phyloP scores from a whole-genome alignment of 92 coral and sea anemone species.

The Phenganax stokvisi region DNA sequence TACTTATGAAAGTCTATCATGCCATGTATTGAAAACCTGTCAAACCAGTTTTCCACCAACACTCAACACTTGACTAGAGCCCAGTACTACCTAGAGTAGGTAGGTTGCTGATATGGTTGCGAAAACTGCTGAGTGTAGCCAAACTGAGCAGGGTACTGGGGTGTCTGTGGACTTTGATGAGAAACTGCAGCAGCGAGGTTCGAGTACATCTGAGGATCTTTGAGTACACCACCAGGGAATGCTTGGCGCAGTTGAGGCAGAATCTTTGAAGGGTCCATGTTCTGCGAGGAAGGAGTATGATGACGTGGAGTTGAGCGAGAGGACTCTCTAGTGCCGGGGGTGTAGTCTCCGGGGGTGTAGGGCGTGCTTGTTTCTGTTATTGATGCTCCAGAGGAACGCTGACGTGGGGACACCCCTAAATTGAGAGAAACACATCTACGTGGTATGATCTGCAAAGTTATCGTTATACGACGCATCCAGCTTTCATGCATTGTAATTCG shows the following conservation, averaged over 20 bases:
- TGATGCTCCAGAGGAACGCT: conserved; percentile 59
- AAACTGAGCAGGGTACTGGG: conserved; percentile 68
- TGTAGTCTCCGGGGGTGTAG: conserved; percentile 93
- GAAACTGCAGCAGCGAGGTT: conserved; percentile 62
- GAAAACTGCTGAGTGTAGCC: conserved; percentile 81
- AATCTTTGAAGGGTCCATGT: conserved; percentile 80
- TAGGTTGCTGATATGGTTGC: conserved; percentile 50
- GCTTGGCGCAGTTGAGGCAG: conserved; percentile 80
- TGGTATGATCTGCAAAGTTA: no score
- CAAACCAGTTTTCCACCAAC: background rate
- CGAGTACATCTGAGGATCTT: conserved; percentile 70
- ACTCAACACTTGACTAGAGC: background rate
- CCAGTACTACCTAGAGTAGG: conserved; percentile 49
- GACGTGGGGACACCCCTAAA: conserved; percentile 79
- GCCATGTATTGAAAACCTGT: background rate
- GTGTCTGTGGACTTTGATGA: conserved; percentile 48
- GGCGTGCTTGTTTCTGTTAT: conserved; percentile 94
- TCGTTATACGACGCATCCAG: no score
- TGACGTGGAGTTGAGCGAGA: conserved; percentile 22
- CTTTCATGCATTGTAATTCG: no score
- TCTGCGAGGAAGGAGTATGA: conserved; percentile 44
- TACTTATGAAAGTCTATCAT: background rate
- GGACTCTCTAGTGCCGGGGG: conserved; percentile 39
- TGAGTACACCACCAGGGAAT: conserved; percentile 71
- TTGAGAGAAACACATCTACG: background rate